These are phyloP conservation scores for Ataeniobius toweri DNA, from an alignment of 2,797 vertebrate genomes.

Conservation along the genomic window DNA sequence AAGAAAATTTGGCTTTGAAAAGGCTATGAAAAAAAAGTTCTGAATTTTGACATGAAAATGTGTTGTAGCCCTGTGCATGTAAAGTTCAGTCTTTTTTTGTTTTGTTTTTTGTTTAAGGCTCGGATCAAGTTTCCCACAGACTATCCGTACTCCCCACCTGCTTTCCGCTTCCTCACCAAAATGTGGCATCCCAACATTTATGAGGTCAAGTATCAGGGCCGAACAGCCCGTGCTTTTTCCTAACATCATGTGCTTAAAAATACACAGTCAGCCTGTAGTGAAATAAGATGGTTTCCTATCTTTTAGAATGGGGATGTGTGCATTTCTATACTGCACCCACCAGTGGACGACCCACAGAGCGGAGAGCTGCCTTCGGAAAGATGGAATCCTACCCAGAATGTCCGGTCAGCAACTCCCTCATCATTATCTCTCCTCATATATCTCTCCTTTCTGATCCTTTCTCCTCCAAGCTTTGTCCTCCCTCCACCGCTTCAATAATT, in stretches of 20 bases:
- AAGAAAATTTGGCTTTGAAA: not conserved
- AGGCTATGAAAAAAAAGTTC: not conserved
- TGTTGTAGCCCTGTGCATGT: not conserved
- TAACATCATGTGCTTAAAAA: not conserved
- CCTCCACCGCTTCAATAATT: constrained; percentile 15
- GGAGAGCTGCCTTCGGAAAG: constrained; percentile 96
- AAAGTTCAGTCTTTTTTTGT: not conserved
- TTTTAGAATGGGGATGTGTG: constrained; percentile 95
- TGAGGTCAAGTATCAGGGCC: constrained; percentile 80
- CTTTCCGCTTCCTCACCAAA: constrained; percentile 96
- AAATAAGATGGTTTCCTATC: constrained; percentile 16
- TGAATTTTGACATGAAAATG: not conserved
- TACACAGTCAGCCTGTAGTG: not conserved
- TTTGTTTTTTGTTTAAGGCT: constrained; percentile 77
- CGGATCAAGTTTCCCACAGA: constrained; percentile 96
- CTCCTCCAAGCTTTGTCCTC: constrained; percentile 27
- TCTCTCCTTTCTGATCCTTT: constrained; percentile 15
- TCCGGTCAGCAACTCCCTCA: constrained; percentile 82
- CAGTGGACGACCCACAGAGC: constrained; percentile 95
- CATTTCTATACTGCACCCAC: constrained; percentile 97
- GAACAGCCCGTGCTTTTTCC: not conserved
- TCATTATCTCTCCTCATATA: constrained; percentile 12
- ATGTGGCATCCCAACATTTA: constrained; percentile 99
- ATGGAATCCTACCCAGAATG: constrained; percentile 99
- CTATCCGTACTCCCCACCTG: constrained; percentile 96